Evolutionary conservation across 2,113 vertebrate species (phyloP).

Genomic region (Myrmecobius fasciatus): DNA sequence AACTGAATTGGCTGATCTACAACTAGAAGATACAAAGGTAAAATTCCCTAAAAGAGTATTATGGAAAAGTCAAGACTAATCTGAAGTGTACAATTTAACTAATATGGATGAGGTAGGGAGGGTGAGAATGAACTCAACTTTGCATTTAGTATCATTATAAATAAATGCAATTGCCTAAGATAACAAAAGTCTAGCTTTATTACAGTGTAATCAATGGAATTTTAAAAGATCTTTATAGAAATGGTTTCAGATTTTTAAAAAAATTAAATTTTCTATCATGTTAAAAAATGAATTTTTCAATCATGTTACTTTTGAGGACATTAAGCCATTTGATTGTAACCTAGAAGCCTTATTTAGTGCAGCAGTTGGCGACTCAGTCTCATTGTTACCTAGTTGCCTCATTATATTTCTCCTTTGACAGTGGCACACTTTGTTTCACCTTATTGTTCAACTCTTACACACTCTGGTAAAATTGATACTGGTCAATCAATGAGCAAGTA

Average conservation of each 20-base stretch:
- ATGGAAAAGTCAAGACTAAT: slow-evolving; percentile 26
- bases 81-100: slow-evolving; percentile 42
- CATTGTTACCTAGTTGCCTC: slow-evolving; percentile 38
- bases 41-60: slow-evolving; percentile 54
- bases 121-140: background rate
- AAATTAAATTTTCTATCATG: slow-evolving; percentile 14
- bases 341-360: background rate
- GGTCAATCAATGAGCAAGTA: background rate
- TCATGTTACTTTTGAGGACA: slow-evolving; percentile 33
- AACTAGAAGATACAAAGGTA: slow-evolving; percentile 46
- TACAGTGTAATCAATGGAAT: slow-evolving; percentile 1
- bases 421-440: slow-evolving; percentile 61
- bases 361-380: too few relatives aligned
- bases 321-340: slow-evolving; percentile 29
- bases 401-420: slow-evolving; percentile 43
- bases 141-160: background rate
- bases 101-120: background rate
- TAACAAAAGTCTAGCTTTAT: background rate
- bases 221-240: slow-evolving; percentile 8
- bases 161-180: slow-evolving; percentile 23
- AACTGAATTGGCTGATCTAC: slow-evolving; percentile 50
- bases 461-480: slow-evolving; percentile 48
- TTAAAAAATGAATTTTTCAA: slow-evolving; percentile 26
- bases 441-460: slow-evolving; percentile 59
- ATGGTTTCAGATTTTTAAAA: slow-evolving; percentile 47